phyloP scores from a whole-genome alignment of 2,797 vertebrate genomes.

The Varecia variegata region DNA sequence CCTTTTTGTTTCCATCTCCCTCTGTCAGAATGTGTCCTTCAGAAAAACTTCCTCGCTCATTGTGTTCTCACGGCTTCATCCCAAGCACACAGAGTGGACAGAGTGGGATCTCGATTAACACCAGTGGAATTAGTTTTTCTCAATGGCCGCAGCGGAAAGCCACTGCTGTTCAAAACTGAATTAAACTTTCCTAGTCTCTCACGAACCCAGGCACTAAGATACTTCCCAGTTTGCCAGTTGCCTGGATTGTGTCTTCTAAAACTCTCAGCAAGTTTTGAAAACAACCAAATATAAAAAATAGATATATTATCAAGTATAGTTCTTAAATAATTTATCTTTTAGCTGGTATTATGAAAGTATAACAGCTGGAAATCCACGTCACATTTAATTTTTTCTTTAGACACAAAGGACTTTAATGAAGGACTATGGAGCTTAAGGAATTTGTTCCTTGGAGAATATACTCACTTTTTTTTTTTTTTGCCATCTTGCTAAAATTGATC shows the following conservation, averaged over 20 bases:
- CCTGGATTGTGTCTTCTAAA: not conserved
- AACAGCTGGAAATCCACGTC: not conserved
- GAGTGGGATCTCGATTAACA: not conserved
- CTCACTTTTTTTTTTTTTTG: not conserved
- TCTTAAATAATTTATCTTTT: conserved; percentile 17
- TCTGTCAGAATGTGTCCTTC: not conserved
- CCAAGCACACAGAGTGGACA: not conserved
- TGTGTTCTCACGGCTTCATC: not conserved
- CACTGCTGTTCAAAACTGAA: not conserved
- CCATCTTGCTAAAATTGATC: conserved; percentile 59
- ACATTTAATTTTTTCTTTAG: conserved; percentile 42
- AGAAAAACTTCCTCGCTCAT: not conserved
- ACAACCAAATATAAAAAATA: not conserved
- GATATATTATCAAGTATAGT: not conserved
- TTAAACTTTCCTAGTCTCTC: not conserved
- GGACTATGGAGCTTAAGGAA: conserved; percentile 18
- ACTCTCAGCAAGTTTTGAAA: conserved; percentile 39
- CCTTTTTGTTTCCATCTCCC: not conserved
- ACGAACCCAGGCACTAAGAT: conserved; percentile 3
- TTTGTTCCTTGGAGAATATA: conserved; percentile 33
- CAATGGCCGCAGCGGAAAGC: not conserved
- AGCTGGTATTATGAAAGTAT: not conserved
- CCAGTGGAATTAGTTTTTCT: not conserved
- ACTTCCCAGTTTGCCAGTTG: not conserved
- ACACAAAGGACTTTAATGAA: not conserved